phyloP scores from a whole-genome alignment of 53 echinoderm and acorn worm genomes.

The Patiria pectinifera region DNA sequence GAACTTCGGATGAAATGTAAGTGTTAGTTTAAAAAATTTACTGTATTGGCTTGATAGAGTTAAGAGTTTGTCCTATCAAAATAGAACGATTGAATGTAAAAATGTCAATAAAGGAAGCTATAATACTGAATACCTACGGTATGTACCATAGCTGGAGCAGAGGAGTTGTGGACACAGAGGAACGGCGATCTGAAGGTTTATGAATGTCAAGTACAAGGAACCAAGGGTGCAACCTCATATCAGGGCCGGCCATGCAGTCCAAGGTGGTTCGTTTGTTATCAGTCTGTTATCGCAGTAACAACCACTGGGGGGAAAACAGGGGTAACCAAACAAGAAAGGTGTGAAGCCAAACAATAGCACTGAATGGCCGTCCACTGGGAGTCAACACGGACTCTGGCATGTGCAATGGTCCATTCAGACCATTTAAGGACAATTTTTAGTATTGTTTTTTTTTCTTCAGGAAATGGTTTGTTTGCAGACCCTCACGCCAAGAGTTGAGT shows the following conservation, averaged over 20 bases:
- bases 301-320: neutral
- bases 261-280: neutral
- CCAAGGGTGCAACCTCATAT: neutral
- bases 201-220: neutral
- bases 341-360: neutral
- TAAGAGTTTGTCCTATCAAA: neutral
- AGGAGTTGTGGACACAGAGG: no score
- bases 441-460: neutral
- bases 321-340: slow-evolving; percentile 19
- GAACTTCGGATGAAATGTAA: neutral
- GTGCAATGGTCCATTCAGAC: neutral
- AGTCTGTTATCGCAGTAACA: neutral
- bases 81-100: neutral
- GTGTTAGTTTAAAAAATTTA: neutral
- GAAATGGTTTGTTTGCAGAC: neutral
- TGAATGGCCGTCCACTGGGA: neutral
- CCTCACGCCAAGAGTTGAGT: neutral
- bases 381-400: neutral
- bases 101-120: neutral
- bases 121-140: neutral
- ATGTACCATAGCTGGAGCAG: no score
- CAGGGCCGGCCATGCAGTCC: neutral
- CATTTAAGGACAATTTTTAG: neutral
- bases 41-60: neutral
- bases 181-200: no score